Evolutionary conservation across 2,888 invertebrate species (phyloP).

Genomic region (Stenolophus ochropezus): DNA sequence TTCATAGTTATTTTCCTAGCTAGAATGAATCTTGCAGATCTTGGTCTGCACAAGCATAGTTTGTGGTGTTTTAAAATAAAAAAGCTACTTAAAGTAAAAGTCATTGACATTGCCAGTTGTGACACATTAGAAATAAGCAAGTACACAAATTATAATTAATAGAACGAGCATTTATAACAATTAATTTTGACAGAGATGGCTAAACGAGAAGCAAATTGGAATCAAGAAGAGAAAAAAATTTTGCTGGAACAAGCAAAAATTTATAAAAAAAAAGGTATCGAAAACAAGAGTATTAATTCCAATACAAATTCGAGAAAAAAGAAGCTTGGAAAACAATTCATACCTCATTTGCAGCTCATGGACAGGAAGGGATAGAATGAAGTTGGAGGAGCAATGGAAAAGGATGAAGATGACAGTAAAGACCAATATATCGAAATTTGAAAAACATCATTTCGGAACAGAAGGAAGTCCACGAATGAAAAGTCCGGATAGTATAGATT

Average conservation of each 20-base stretch:
- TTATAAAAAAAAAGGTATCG: background rate
- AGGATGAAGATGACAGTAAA: slow-evolving; percentile 3
- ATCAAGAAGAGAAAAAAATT: background rate
- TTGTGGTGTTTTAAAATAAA: too few relatives aligned
- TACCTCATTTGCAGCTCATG: background rate
- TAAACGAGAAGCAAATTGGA: background rate
- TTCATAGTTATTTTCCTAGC: too few relatives aligned
- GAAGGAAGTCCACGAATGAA: background rate
- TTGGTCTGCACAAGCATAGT: too few relatives aligned
- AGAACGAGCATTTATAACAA: too few relatives aligned
- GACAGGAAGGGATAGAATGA: background rate
- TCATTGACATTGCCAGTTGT: too few relatives aligned
- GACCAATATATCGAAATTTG: background rate
- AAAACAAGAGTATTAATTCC: background rate
- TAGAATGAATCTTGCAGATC: too few relatives aligned
- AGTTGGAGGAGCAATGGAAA: background rate
- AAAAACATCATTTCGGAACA: background rate
- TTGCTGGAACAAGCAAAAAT: background rate
- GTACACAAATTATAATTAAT: too few relatives aligned
- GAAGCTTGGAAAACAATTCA: background rate
- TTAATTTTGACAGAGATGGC: too few relatives aligned
- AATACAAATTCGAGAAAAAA: background rate
- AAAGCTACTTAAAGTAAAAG: too few relatives aligned
- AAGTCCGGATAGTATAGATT: too few relatives aligned
- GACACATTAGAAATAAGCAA: too few relatives aligned